phyloP scores from a whole-genome alignment of 2,113 vertebrate species.

The Toxostoma redivivum region DNA sequence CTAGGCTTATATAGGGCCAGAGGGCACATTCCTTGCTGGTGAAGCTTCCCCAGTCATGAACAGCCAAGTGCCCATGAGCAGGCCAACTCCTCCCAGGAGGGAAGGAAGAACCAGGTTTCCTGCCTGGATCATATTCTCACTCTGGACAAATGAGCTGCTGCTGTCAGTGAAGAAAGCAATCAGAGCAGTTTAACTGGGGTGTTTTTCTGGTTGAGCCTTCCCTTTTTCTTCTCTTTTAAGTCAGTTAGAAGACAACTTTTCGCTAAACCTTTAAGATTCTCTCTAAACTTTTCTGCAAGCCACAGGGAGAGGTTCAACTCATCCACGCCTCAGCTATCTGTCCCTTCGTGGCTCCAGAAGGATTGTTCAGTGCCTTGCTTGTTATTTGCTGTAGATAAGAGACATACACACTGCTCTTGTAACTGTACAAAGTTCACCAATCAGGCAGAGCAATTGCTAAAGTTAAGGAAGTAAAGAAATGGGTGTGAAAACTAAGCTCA shows the following conservation, averaged over 20 bases:
- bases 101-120: neutral
- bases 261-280: neutral
- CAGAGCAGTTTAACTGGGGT: neutral
- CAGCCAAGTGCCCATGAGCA: neutral
- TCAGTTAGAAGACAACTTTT: neutral
- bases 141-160: neutral
- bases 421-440: neutral
- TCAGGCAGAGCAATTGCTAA: neutral
- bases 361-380: neutral
- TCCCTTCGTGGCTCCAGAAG: neutral
- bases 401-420: neutral
- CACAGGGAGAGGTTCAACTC: neutral
- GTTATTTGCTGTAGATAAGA: slow-evolving; percentile 9
- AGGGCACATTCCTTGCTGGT: neutral
- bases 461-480: neutral
- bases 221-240: neutral
- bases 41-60: neutral
- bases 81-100: neutral
- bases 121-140: neutral
- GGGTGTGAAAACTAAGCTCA: neutral
- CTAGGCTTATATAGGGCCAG: neutral
- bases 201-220: neutral
- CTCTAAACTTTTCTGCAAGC: neutral
- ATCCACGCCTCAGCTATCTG: neutral
- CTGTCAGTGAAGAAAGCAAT: neutral